Conservation (phyloP, 2,797 vertebrate species). For the Clarias pachynema region DNA sequence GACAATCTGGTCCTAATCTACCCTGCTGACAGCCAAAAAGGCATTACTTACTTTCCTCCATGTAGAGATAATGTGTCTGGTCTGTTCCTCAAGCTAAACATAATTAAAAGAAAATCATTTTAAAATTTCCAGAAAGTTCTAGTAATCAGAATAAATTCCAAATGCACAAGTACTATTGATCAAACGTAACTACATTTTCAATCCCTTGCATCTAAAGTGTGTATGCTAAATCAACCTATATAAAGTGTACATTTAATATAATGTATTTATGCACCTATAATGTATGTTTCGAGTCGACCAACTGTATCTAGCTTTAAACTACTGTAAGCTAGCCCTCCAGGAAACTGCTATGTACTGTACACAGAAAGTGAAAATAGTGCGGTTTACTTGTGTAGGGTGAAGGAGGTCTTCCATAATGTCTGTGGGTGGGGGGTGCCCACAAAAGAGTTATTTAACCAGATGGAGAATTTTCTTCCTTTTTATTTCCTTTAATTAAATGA, state of each 20-base stretch:
- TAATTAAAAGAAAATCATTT: background rate
- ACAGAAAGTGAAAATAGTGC: background rate
- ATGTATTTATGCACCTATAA: no score
- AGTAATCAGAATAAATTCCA: background rate
- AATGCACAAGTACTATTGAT: background rate
- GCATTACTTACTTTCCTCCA: background rate
- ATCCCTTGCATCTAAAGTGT: background rate
- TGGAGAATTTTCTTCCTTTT: background rate
- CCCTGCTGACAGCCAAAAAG: background rate
- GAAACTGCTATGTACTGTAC: background rate
- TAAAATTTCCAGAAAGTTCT: background rate
- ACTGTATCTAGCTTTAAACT: background rate
- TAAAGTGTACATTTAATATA: no score
- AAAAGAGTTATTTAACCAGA: background rate
- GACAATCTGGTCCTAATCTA: background rate
- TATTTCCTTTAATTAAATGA: background rate
- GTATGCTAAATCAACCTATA: background rate
- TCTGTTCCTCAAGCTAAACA: background rate
- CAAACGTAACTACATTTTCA: background rate
- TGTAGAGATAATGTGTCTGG: background rate
- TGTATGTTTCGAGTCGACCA: background rate
- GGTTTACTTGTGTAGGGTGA: background rate
- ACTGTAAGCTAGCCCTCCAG: background rate
- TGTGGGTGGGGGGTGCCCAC: background rate
- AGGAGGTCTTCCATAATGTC: background rate